Base-by-base conservation (phyloP, 2,113 vertebrate species). In the Tachysurus vachellii region DNA sequence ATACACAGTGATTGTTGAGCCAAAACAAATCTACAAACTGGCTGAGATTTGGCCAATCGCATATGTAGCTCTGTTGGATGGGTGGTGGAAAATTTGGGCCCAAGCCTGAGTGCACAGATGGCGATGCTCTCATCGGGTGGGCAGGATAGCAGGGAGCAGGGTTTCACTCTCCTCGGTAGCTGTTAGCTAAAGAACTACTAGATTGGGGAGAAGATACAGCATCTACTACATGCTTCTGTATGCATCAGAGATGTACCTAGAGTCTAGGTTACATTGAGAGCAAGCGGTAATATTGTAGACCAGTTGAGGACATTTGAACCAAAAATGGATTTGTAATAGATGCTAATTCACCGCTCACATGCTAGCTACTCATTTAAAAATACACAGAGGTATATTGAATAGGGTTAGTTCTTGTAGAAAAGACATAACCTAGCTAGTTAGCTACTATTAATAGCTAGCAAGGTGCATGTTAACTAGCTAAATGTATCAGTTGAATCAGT, bases 61-160 rank as follows among this genome's bases (percentile, higher is more conserved):
- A 82, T 57, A 56, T 81, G 84, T 79, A 77, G 57, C 79, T 81
- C 66, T 19, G 79, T 79, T 13, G 85, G 75, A 19, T 56, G 47
- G 28, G 47, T 21, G 50, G 76, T 57, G 62, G 50, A 80, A 77
- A 12, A n/a, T 80, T 71, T 66, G 85, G 77, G 31, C 64, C 31
- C 85, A 59, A 81, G 64, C 50, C 62, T 6, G 11, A 59, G 31
- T 71, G 85, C 31, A 71, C 85, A 86, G 85, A 86, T 86, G 85
- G 85, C 77, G 4, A 9, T 59, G 50, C 64, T 71, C 76, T 86
- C n/a, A 66, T 70, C 28, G 36, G 31, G 64, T 50, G 54, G 26
- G n/a, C 16, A 64, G 73, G 47, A 66, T 23, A 62, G 57, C 84
- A 77, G 26, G 56, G 26, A 62, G 57, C 84, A 85, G 26, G 56